Evolutionary conservation across 2,113 vertebrate species (phyloP).

Genomic region (Neolamprologus sp.): DNA sequence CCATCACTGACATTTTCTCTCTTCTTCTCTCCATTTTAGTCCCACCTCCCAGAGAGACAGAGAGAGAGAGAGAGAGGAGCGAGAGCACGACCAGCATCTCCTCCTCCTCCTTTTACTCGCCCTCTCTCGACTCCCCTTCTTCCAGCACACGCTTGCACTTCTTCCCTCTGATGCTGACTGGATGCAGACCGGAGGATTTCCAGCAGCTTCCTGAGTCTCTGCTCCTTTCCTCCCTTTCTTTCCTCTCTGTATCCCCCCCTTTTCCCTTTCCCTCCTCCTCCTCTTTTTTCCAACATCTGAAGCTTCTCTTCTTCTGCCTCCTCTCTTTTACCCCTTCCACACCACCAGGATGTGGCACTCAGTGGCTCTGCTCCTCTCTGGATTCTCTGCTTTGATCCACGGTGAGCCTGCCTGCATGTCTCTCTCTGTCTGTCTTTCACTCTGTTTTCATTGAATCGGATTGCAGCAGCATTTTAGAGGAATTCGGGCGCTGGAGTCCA

Average conservation of each 20-base stretch:
- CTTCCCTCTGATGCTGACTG: slow-evolving; percentile 52
- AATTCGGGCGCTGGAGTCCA: neutral
- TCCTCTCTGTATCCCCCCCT: neutral
- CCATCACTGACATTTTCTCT: slow-evolving; percentile 21
- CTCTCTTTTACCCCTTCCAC: slow-evolving; percentile 16
- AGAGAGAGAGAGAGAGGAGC: neutral
- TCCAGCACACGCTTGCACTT: slow-evolving; percentile 34
- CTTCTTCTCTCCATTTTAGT: slow-evolving; percentile 37
- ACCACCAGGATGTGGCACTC: slow-evolving; percentile 71
- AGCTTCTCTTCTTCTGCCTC: slow-evolving; percentile 27
- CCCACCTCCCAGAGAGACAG: slow-evolving; percentile 41
- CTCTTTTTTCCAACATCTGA: slow-evolving; percentile 11
- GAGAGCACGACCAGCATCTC: slow-evolving; percentile 6
- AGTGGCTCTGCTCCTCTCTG: slow-evolving; percentile 66
- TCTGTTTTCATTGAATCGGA: neutral
- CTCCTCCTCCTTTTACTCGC: slow-evolving; percentile 2
- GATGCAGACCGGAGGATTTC: slow-evolving; percentile 56
- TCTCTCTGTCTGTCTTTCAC: neutral
- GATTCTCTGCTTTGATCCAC: slow-evolving; percentile 69
- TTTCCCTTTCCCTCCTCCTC: neutral
- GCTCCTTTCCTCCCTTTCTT: slow-evolving; percentile 15
- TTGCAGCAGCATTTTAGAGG: slow-evolving; percentile 13
- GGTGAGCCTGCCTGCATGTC: slow-evolving; percentile 57
- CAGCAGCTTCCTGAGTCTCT: slow-evolving; percentile 37
- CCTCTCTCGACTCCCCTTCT: neutral